Conservation (phyloP, 2,113 vertebrate species). For the Balaeniceps rex region DNA sequence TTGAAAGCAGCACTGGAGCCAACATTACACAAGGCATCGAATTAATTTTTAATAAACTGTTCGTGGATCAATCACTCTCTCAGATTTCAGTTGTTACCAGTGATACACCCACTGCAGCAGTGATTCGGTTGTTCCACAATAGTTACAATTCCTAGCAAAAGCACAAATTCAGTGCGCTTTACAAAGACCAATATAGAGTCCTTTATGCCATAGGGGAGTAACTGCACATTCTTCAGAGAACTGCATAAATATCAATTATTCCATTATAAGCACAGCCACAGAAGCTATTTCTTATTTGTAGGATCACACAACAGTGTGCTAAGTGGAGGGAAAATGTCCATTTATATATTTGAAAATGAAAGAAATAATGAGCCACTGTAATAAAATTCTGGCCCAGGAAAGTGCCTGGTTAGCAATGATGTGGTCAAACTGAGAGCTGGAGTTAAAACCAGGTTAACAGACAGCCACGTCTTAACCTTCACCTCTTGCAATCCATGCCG, state of each 20-base stretch:
- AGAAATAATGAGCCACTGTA: neutral
- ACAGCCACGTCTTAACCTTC: neutral
- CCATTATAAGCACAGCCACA: neutral
- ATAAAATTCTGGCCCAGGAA: neutral
- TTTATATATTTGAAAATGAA: neutral
- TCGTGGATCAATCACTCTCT: neutral
- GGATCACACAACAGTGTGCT: neutral
- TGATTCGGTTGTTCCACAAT: neutral
- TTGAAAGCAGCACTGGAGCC: neutral
- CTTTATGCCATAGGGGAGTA: neutral
- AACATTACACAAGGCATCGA: neutral
- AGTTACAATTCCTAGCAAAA: neutral
- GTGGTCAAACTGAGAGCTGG: neutral
- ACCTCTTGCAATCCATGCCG: neutral
- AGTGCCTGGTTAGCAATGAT: neutral
- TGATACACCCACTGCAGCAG: neutral
- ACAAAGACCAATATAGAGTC: neutral
- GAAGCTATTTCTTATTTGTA: neutral
- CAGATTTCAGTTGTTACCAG: neutral
- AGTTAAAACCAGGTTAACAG: neutral
- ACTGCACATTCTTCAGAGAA: neutral
- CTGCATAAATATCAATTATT: neutral
- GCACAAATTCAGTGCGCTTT: neutral
- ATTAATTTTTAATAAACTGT: conserved; percentile 36
- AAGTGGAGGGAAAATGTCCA: neutral